Base-by-base conservation (phyloP, 2,888 invertebrate species). In the Stenolophus ochropezus region DNA sequence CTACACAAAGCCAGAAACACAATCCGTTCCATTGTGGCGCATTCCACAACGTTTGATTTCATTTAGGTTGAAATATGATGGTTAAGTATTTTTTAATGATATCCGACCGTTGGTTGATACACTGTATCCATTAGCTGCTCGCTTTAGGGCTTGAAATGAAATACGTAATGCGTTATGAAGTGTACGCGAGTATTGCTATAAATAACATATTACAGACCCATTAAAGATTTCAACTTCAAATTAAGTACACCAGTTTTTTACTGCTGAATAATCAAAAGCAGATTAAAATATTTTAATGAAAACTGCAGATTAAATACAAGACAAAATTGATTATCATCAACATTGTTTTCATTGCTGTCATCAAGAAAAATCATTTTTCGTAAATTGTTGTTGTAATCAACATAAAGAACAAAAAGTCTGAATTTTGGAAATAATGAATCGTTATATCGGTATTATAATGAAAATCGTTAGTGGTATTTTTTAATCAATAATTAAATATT, bases 51-150 rank as follows among this genome's bases (percentile, higher is more conserved):
- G 21, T 71, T 42, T 73, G 49, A 73, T 73, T 73, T 47, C 51
- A 56, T 53, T 53, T 27, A 25, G 42, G 23, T 27, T 75, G 51
- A 75, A 75, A 75, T 75, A 75, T 53, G 75, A 21, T 53, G 53
- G 53, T 73, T 75, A 75, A 75, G 75, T 75, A 75, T 75, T 75
- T 75, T 75, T 75, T 75, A 75, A 75, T 75, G 53, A 75, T 75
- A 27, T 75, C 75, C 75, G 33, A 53, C 51, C 21, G 51, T 47
- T 33, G 61, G 69, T 16, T 49, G 73, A 73, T 73, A 73, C 73
- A 73, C n/a, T 73, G 23, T 73, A 73, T 42, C 47, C 73, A 73
- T 73, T 73, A 73, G 51, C 49, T n/a, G 21, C 4, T n/a, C 61
- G 71, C 71, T 71, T 33, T 33, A 71, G 71, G 71, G 18, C n/a